A percentile compares a stretch with the other conserved stretches of the same genome.
phyloP scores from a whole-genome alignment of 1,140 invertebrate species.

The Venustaconcha ellipsiformis region DNA sequence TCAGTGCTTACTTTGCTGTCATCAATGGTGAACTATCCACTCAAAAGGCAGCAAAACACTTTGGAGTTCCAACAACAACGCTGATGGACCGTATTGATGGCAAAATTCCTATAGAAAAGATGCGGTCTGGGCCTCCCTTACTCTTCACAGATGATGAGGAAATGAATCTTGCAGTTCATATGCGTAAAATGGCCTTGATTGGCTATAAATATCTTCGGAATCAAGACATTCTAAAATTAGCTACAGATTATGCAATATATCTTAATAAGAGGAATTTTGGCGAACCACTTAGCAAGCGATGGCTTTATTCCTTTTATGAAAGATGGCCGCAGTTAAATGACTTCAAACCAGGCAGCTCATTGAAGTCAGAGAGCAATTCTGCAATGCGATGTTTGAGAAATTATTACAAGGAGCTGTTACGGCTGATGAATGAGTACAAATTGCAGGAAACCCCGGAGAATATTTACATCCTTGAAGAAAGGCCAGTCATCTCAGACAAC shows the following conservation, averaged over 20 bases:
- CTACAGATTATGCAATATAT: constrained; percentile 1
- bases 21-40: background rate
- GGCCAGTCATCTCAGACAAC: constrained; percentile 59
- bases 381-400: constrained; percentile 2
- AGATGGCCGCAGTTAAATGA: background rate
- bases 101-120: background rate
- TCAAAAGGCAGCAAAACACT: constrained; percentile 2
- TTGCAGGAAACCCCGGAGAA: constrained; percentile 47
- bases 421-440: constrained; percentile 18
- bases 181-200: background rate
- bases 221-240: constrained; percentile 1
- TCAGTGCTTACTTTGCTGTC: constrained; percentile 1
- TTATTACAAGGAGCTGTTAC: constrained; percentile 16
- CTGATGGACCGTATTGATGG: constrained; percentile 2
- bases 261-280: background rate
- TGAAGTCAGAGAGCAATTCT: constrained; percentile 1
- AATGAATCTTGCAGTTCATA: background rate
- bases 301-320: background rate
- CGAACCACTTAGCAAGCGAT: background rate
- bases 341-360: background rate
- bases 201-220: background rate
- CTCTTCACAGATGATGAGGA: constrained; percentile 1
- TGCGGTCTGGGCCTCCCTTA: background rate
- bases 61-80: constrained; percentile 7
- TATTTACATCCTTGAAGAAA: constrained; percentile 69